Base-by-base conservation (phyloP, 2,888 invertebrate genomes). In the Leptura quadrifasciata region DNA sequence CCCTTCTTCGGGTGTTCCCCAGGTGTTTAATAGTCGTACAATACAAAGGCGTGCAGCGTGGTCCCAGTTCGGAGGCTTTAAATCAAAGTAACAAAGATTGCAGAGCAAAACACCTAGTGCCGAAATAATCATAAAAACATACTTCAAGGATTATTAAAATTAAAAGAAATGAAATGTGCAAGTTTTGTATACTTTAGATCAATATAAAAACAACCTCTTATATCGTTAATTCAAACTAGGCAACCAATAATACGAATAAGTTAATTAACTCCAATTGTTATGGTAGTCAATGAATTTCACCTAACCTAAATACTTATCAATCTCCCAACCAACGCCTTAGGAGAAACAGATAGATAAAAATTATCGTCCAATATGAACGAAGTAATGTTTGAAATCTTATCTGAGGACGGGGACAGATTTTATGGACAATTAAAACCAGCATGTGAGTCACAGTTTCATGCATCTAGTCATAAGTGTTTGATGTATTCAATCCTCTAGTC, bases 371-470 rank as follows among this genome's bases (percentile, higher is more conserved):
- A 60, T 39, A 71, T 71, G 70, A 24, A 61, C 24, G 60, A 27
- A 39, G 35, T 21, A 47, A 47, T 27, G 60, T 61, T 71, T 52
- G 24, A 71, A 61, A 61, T 24, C 70, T 71, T 71, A 71, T 71
- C 70, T 71, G 15, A 12, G 15, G n/a, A 57, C 35, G 47, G 57
- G 18, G 61, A 39, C 17, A 17, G 4, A 24, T 61, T 71, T 71
- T 71, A 71, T 58, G 58, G 47, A 73, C 73, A 73, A 65, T 73
- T 65, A 73, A 60, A 73, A 27, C 65, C 17, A 65, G 24, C 64
- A 74, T 68, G 74, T 74, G 74, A 74, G 74, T 74, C 74, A 74
- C 60, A 61, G 60, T 74, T 74, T 68, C 68, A 52, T n/a, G 20
- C 68, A 31, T 74, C 74, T 74, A 74, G 74, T 74, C 74, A 61